Evolutionary conservation across 2,888 invertebrate species (phyloP).

Genomic region (Lycophotia porphyrea): DNA sequence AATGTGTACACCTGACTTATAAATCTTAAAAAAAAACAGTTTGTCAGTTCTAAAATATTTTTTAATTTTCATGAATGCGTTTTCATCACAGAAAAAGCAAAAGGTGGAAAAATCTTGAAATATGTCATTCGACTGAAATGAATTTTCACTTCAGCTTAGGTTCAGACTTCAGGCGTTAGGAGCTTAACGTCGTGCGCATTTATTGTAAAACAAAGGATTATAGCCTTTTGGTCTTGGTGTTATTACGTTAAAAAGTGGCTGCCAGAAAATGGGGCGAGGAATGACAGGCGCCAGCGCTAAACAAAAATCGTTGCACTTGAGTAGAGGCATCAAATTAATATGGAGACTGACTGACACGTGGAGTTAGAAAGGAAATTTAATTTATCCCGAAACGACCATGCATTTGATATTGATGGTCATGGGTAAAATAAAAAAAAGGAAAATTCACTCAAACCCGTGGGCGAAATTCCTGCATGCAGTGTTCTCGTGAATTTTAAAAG

Average conservation of each 20-base stretch:
- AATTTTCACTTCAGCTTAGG: conserved; percentile 52
- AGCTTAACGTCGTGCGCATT: conserved; percentile 18
- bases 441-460: conserved; percentile 19
- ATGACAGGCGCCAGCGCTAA: conserved; percentile 38
- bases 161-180: conserved; percentile 37
- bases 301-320: conserved; percentile 70
- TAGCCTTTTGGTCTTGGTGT: conserved; percentile 38
- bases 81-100: conserved; percentile 19
- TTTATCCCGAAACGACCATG: conserved; percentile 16
- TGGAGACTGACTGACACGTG: conserved; percentile 19
- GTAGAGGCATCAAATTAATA: conserved; percentile 55
- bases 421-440: no score
- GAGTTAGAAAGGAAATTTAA: conserved; percentile 32
- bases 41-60: conserved; percentile 1
- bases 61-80: conserved; percentile 16
- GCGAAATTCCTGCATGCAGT: conserved; percentile 4
- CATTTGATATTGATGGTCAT: conserved; percentile 10
- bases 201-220: conserved; percentile 39
- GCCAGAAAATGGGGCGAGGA: conserved; percentile 10
- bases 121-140: conserved; percentile 53
- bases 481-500: conserved; percentile 28
- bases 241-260: conserved; percentile 51
- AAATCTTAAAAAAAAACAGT: conserved; percentile 6
- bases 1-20: conserved; percentile 14
- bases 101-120: conserved; percentile 39